These are phyloP conservation scores for Ploceus nigricollis DNA, from an alignment of 2,113 vertebrate genomes.

Conservation along the genomic window DNA sequence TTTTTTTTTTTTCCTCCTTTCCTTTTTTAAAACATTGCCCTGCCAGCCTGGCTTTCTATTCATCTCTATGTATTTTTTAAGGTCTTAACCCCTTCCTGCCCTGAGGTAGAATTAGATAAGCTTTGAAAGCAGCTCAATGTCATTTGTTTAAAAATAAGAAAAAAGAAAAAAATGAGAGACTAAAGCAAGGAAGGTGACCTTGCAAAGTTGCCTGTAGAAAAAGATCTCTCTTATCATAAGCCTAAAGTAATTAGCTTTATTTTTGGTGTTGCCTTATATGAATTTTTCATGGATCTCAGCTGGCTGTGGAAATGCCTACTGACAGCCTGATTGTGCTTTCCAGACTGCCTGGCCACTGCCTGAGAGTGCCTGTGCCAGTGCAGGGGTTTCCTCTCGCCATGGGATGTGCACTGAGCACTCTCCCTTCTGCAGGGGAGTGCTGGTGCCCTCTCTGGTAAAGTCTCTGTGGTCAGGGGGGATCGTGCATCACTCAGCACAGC, in stretches of 20 bases:
- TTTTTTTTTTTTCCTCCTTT: accelerated
- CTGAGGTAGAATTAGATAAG: neutral
- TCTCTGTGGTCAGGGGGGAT: neutral
- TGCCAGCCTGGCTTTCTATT: neutral
- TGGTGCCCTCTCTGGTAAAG: neutral
- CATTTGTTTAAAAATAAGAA: neutral
- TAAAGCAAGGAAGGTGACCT: constrained; percentile 34
- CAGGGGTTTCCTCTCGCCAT: neutral
- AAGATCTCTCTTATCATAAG: neutral
- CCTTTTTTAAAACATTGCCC: neutral
- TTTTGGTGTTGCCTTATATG: constrained; percentile 25
- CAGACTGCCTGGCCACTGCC: neutral
- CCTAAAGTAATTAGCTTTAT: constrained; percentile 58
- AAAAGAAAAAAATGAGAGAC: neutral
- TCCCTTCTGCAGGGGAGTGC: neutral
- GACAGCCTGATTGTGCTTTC: neutral
- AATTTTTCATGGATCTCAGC: neutral
- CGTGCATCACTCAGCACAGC: neutral
- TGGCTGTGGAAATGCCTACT: neutral
- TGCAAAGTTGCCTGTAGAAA: constrained; percentile 29
- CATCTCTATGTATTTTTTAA: neutral
- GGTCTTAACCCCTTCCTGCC: constrained; percentile 36
- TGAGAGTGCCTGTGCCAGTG: neutral
- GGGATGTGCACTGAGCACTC: neutral
- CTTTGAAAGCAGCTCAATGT: neutral